Conservation (phyloP, 2,797 vertebrate species). For the Gymnoscopelus braueri region DNA sequence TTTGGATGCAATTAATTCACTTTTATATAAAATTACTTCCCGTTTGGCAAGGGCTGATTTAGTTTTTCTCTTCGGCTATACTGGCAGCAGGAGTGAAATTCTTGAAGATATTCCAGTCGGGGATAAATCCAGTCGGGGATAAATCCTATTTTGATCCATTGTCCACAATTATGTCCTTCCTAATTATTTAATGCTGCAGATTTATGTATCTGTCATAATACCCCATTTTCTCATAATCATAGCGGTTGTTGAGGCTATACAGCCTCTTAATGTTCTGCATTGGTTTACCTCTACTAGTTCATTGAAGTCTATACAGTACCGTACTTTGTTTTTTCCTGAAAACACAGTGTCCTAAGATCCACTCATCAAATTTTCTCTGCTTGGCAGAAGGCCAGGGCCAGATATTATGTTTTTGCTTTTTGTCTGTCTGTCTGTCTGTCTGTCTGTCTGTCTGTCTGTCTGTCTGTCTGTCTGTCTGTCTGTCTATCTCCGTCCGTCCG, state of each 20-base stretch:
- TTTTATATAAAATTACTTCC: conserved; percentile 37
- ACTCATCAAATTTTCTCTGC: no score
- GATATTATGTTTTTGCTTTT: no score
- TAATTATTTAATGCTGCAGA: not conserved
- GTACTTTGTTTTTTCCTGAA: not conserved
- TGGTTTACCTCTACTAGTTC: not conserved
- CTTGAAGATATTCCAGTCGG: conserved; percentile 25
- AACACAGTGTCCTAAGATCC: not conserved
- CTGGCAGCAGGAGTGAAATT: conserved; percentile 23
- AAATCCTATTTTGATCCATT: conserved; percentile 6
- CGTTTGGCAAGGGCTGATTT: conserved; percentile 23
- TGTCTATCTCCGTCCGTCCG: no score
- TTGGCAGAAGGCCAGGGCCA: no score
- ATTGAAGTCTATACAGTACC: not conserved
- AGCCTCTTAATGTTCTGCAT: not conserved
- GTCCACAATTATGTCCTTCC: not conserved
- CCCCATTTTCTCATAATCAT: not conserved
- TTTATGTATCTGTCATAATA: not conserved
- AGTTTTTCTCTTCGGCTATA: conserved; percentile 36
- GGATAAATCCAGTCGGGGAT: conserved; percentile 27
- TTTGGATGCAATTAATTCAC: conserved; percentile 42
- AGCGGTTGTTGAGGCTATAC: not conserved
- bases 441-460: no score
- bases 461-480: no score
- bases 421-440: no score